Evolutionary conservation across 1,140 invertebrate species (phyloP).

Genomic region (Brachionus angularis): DNA sequence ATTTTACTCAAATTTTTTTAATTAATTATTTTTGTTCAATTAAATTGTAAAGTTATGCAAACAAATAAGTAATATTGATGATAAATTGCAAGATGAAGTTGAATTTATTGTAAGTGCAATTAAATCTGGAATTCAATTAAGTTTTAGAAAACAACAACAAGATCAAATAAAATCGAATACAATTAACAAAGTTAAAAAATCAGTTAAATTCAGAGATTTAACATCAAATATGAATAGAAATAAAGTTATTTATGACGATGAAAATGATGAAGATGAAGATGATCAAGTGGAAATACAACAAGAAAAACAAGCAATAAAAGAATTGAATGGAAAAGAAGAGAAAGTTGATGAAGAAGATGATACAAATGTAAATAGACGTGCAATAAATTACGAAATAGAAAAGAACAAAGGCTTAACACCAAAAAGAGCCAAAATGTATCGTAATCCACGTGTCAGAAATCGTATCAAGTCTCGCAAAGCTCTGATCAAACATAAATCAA

Average conservation of each 20-base stretch:
- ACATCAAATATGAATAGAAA: conserved; percentile 45
- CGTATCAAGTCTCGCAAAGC: conserved; percentile 84
- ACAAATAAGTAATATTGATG: conserved; percentile 12
- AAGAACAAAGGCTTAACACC: conserved; percentile 91
- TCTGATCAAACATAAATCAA: conserved; percentile 73
- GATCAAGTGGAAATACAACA: conserved; percentile 39
- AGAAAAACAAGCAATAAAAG: conserved; percentile 24
- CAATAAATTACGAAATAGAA: conserved; percentile 82
- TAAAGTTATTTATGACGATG: conserved; percentile 43
- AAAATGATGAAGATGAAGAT: conserved; percentile 44
- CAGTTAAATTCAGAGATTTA: conserved; percentile 46
- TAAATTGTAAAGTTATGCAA: background rate
- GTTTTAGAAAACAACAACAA: background rate
- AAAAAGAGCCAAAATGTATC: conserved; percentile 77
- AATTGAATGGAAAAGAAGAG: conserved; percentile 51
- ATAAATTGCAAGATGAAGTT: background rate
- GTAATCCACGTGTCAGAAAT: conserved; percentile 88
- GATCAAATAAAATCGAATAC: conserved; percentile 9
- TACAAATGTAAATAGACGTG: conserved; percentile 64
- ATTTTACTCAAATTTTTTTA: too few species aligned
- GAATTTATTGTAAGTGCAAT: conserved; percentile 14
- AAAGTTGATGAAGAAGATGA: conserved; percentile 49
- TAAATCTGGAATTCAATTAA: background rate
- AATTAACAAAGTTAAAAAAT: conserved; percentile 9
- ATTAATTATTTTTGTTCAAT: background rate